Evolutionary conservation across 2,888 invertebrate species (phyloP), one percentile per base, ranked within the genome.

Genomic region (Candidula unifasciata): DNA sequence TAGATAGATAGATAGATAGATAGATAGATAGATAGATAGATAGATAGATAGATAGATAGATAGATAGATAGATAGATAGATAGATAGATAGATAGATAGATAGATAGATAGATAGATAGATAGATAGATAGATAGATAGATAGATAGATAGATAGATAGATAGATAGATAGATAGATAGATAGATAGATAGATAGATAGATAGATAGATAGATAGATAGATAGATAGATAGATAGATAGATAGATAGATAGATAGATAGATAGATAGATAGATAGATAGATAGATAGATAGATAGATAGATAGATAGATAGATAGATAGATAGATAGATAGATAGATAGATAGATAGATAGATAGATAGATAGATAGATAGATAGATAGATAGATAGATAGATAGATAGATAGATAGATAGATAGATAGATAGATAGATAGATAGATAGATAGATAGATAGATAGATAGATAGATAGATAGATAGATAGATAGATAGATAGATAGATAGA

Each of bases 161-260:
- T 10, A 18, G 68, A 27, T 68, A 68, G n/a, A 30, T 68, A 68
- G 27, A 68, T 68, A 27, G 68, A 68, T 27, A 10, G 10, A 13
- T 8, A 68, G 10, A 68, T 10, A 68, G 10, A 68, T 10, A 68
- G 8, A 24, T 10, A 68, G n/a, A 68, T 68, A 16, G n/a, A 68
- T 68, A 68, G n/a, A 68, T 68, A 68, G 8, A 10, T 68, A 68
- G n/a, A 68, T 68, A 68, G n/a, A 68, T 68, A 68, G n/a, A 68
- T 68, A 68, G n/a, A 68, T 68, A 68, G 10, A 68, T 10, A 68
- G 10, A 68, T 68, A 68, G 30, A 68, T 68, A 68, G 8, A 10
- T 68, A 68, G n/a, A 68, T 68, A 68, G 27, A 68, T 54, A 54
- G 57, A 54, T 54, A 54, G 13, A 8, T 54, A 54, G 57, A 54